Evolutionary conservation across 2,113 vertebrate genomes (phyloP).

Genomic region (Sylvilagus bachmani): DNA sequence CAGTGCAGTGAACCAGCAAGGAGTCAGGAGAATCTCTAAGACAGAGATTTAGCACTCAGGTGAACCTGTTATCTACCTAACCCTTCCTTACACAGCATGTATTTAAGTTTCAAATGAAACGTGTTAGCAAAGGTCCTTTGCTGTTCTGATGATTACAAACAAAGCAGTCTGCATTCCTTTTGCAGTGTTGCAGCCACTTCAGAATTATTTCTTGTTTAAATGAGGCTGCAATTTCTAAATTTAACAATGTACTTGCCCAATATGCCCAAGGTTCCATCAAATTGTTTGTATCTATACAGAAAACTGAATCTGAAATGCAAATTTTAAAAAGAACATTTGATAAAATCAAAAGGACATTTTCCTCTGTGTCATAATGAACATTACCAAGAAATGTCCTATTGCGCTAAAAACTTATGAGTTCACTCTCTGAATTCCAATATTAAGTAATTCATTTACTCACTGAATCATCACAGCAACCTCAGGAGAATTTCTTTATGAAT

Average conservation of each 20-base stretch:
- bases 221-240: slow-evolving; percentile 36
- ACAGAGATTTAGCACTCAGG: background rate
- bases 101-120: slow-evolving; percentile 59
- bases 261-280: background rate
- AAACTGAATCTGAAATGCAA: slow-evolving; percentile 43
- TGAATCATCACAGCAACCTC: background rate
- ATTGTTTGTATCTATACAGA: background rate
- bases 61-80: background rate
- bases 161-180: background rate
- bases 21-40: background rate
- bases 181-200: background rate
- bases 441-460: background rate
- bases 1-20: background rate
- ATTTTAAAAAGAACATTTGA: background rate
- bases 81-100: background rate
- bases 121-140: background rate
- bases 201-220: background rate
- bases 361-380: background rate
- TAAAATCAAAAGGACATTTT: slow-evolving; percentile 20
- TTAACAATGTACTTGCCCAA: slow-evolving; percentile 12
- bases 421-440: background rate
- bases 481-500: background rate
- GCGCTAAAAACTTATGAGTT: background rate
- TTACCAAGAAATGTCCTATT: background rate
- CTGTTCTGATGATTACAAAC: background rate